phyloP scores from a whole-genome alignment of 1,140 invertebrate genomes.

The Listronotus oregonensis region DNA sequence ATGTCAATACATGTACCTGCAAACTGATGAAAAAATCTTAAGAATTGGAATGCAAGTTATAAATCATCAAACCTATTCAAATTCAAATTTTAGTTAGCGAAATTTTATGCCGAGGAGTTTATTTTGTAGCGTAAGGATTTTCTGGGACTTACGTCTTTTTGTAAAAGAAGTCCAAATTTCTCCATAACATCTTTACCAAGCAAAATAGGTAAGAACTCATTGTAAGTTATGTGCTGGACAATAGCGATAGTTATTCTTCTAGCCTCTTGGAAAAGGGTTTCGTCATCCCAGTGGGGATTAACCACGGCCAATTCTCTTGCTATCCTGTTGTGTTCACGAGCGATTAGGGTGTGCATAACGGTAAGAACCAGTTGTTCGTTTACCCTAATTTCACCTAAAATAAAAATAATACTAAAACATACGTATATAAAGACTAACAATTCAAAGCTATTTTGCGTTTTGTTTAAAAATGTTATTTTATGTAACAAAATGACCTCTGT shows the following conservation, averaged over 20 bases:
- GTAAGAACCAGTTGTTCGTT: constrained; percentile 91
- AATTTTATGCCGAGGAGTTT: too few species aligned
- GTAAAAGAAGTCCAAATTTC: constrained; percentile 83
- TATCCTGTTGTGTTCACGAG: constrained; percentile 84
- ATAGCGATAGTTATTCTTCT: constrained; percentile 87
- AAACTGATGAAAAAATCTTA: too few species aligned
- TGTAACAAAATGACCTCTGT: too few species aligned
- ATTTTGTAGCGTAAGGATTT: too few species aligned
- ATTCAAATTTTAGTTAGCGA: too few species aligned
- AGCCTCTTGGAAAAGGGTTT: constrained; percentile 91
- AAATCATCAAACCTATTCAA: too few species aligned
- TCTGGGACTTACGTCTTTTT: constrained; percentile 72
- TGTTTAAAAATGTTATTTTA: too few species aligned
- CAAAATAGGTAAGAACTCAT: constrained; percentile 92
- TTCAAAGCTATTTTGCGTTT: too few species aligned
- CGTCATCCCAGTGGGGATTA: constrained; percentile 95
- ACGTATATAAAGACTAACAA: constrained; percentile 2
- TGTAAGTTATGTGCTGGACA: constrained; percentile 92
- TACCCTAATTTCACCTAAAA: constrained; percentile 86
- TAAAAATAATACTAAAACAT: constrained; percentile 1
- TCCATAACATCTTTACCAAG: constrained; percentile 92
- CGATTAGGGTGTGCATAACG: constrained; percentile 90
- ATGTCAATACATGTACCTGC: too few species aligned
- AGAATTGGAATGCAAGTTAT: too few species aligned
- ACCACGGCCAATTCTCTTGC: constrained; percentile 76